Evolutionary conservation across 92 coral and sea anemone genomes (phyloP), one percentile per base, ranked within the genome.

Genomic region (Desmophyllum pertusum): DNA sequence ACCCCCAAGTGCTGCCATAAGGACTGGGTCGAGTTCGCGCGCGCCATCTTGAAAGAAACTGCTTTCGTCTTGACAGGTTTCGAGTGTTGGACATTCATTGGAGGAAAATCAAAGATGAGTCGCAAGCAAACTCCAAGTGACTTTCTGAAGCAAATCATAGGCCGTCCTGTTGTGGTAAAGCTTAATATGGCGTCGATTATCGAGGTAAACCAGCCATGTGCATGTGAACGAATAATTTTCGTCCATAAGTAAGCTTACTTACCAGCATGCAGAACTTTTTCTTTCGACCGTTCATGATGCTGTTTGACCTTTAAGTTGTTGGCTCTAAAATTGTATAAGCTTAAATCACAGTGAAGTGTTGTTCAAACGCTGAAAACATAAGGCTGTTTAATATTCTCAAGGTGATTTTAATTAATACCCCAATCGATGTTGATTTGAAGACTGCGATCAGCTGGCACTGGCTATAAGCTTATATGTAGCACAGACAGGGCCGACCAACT

Each of bases 51-150:
- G 69, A 0, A 76, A 23, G 29, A 41, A 41, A 41, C 45, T 41
- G 8, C 45, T 41, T 10, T 74, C 30, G 1, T 31, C 41, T 36
- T 19, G 8, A 18, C 35, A 9, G n/a, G n/a, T n/a, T n/a, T n/a
- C n/a, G n/a, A n/a, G n/a, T n/a, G n/a, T 46, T 15, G 1, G 17
- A 33, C 2, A 2, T 46, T 46, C 59, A 10, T 38, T 39, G n/a
- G 15, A 36, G 46, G 13, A 37, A 64, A 40, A 40, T n/a, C 78
- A 33, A 83, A 33, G 35, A 96, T 96, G 99, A 96, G 99, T 84
- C 87, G 92, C 61, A 96, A 96, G 71, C 99, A 96, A 76, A 96
- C 99, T 51, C 99, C 99, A 3, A 94, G 99, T 79, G 99, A 96
- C 83, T 96, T 96, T 70, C 80, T 96, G 29, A 96, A 96, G 76